Conservation (phyloP, 2,888 invertebrate genomes). For the Nymphalis urticae region DNA sequence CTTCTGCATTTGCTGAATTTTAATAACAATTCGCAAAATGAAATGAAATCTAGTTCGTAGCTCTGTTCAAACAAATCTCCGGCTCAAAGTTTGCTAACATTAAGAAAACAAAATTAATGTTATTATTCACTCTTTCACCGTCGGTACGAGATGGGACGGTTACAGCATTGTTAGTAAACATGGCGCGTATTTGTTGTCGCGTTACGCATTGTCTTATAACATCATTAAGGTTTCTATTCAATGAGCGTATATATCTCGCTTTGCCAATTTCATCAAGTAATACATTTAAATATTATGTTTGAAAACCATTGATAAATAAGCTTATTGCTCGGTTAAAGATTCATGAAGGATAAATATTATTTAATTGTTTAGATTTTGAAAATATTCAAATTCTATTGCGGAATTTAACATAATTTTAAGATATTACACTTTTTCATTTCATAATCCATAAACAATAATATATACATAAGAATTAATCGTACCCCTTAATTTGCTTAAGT, state of each 20-base stretch:
- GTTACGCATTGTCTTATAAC: background rate
- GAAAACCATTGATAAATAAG: no score
- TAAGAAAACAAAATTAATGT: slow-evolving; percentile 64
- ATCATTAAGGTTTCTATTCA: background rate
- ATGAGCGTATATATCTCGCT: no score
- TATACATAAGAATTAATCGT: no score
- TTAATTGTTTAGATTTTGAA: no score
- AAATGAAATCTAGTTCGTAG: slow-evolving; percentile 46
- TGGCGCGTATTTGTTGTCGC: background rate
- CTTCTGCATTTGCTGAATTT: slow-evolving; percentile 61
- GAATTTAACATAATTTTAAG: no score
- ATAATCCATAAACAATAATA: no score
- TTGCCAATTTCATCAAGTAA: no score
- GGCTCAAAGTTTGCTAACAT: slow-evolving; percentile 56
- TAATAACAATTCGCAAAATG: slow-evolving; percentile 61
- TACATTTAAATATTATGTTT: no score
- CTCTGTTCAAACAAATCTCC: slow-evolving; percentile 52
- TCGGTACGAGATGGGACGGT: background rate
- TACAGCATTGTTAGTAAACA: background rate
- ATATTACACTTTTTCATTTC: no score
- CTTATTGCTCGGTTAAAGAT: background rate
- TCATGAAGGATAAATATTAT: no score
- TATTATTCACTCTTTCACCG: slow-evolving; percentile 47
- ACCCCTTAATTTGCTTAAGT: no score
- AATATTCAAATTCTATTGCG: no score